Conservation (phyloP, 2,113 vertebrate species). For the Haplotaxodon microlepis region DNA sequence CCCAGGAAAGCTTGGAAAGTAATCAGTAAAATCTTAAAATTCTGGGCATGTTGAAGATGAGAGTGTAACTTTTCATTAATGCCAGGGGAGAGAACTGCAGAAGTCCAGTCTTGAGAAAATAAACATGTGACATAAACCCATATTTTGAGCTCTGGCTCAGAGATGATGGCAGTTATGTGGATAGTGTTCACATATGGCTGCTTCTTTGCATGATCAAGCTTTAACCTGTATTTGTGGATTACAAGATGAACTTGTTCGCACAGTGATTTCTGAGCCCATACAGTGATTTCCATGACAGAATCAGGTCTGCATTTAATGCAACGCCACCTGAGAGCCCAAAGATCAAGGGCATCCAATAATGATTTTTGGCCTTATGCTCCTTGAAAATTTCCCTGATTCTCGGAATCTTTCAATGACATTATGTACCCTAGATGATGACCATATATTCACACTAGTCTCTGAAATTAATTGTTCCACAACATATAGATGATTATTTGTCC, state of each 20-base stretch:
- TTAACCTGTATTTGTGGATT: background rate
- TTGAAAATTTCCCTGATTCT: background rate
- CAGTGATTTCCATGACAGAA: background rate
- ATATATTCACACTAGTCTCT: background rate
- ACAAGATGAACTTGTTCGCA: background rate
- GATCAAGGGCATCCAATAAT: background rate
- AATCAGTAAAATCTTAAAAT: background rate
- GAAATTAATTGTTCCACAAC: background rate
- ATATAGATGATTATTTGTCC: background rate
- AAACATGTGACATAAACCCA: rapidly evolving
- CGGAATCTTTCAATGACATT: rapidly evolving
- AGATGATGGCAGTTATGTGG: background rate
- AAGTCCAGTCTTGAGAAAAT: background rate
- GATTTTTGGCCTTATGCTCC: background rate
- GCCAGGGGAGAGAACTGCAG: rapidly evolving
- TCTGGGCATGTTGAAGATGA: background rate
- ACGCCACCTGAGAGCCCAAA: rapidly evolving
- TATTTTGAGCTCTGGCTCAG: background rate
- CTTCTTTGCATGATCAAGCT: background rate
- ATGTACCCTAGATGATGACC: background rate
- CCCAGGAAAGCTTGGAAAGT: background rate
- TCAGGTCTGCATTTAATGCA: background rate
- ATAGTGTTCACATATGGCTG: background rate
- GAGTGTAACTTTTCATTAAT: background rate
- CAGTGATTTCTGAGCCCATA: background rate